Evolutionary conservation across 2,113 vertebrate species (phyloP).

Genomic region (Thunnus maccoyii): DNA sequence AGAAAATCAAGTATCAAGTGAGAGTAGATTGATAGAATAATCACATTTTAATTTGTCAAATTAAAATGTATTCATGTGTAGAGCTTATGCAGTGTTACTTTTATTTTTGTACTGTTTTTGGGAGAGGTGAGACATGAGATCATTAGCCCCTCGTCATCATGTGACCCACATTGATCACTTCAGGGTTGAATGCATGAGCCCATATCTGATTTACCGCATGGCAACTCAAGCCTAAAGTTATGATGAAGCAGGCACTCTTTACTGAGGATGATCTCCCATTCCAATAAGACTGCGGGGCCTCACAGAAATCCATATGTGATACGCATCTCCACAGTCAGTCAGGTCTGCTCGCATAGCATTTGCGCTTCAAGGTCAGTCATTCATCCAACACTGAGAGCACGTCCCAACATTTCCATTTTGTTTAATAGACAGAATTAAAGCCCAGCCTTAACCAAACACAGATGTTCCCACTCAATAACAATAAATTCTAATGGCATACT

Average conservation of each 20-base stretch:
- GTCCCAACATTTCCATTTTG: not conserved
- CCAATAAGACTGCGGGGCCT: constrained; percentile 51
- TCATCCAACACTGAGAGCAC: not conserved
- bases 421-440: constrained; percentile 28
- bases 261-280: constrained; percentile 40
- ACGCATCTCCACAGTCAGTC: constrained; percentile 40
- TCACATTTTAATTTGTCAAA: not conserved
- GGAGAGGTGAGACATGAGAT: not conserved
- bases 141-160: not conserved
- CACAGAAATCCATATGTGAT: constrained; percentile 58
- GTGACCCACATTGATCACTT: constrained; percentile 46
- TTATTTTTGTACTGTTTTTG: not conserved
- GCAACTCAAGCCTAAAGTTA: constrained; percentile 54
- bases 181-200: constrained; percentile 15
- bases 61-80: not conserved
- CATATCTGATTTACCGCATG: constrained; percentile 58
- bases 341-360: constrained; percentile 2
- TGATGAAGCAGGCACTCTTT: constrained; percentile 31
- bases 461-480: constrained; percentile 9
- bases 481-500: constrained; percentile 1
- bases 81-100: not conserved
- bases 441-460: constrained; percentile 17
- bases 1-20: not conserved
- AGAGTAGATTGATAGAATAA: not conserved
- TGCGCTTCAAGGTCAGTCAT: constrained; percentile 42